Base-by-base conservation (phyloP, 2,797 vertebrate species). In the Cyclopterus lumpus region DNA sequence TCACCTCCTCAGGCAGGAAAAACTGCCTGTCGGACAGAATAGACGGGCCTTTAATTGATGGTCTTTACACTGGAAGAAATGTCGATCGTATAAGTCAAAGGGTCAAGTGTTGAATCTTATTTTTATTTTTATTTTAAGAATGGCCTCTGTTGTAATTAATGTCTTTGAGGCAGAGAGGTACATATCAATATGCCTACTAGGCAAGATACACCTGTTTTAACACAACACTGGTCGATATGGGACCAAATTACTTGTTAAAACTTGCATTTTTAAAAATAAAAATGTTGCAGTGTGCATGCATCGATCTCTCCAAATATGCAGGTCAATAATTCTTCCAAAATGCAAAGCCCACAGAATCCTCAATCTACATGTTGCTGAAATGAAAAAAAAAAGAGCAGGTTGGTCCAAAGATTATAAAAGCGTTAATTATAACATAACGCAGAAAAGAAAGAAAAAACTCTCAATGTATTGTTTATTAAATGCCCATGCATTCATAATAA, bases 1-100 rank as follows among this genome's bases (percentile, higher is more conserved):
- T 80, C 57, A 75, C 77, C 88, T 65, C 60, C 77, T 67, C 20
- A 42, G 77, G 60, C 34, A 24, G 71, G 57, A 81, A 81, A 53
- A 84, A 58, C 22, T 20, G 53, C 12, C 7, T 0, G 60, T 18
- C 42, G 49, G 40, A 67, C 64, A 75, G 67, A 54, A 55, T 0
- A 34, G 51, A 74, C 53, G 53, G 49, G 20, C 63, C 16, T 80
- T 81, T 71, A 71, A 85, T 34, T 75, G 68, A 77, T 63, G 59
- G 63, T 34, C 28, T 49, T 49, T 40, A 59, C n/a, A 34, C 61
- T 62, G 28, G 2, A 71, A 38, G 51, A 83, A 80, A 69, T 79
- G 44, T 77, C 48, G n/a, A 58, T 14, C 22, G 26, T 4, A 54
- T 48, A 20, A 16, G 9, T 70, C 54, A 66, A 5, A 59, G n/a